Conservation (phyloP, 2,888 invertebrate species). For the Xylota segnis region DNA sequence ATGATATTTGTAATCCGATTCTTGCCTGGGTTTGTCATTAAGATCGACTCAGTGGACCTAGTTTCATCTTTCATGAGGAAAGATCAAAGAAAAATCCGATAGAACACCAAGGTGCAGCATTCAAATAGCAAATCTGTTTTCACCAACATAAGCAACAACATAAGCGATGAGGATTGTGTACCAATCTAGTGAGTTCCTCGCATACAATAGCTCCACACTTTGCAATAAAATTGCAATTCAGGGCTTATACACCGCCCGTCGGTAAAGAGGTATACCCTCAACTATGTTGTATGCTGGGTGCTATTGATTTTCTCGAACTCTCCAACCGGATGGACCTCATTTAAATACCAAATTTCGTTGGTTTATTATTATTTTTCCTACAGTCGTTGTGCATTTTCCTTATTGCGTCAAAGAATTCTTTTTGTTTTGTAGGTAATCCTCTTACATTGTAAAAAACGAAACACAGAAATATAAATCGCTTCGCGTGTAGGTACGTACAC, state of each 20-base stretch:
- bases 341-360: slow-evolving; percentile 66
- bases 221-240: slow-evolving; percentile 50
- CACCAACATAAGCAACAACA: slow-evolving; percentile 1
- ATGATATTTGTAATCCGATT: too few species aligned
- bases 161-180: slow-evolving; percentile 31
- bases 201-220: slow-evolving; percentile 8
- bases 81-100: neutral
- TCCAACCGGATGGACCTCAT: slow-evolving; percentile 65
- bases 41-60: too few species aligned
- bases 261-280: slow-evolving; percentile 14
- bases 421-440: slow-evolving; percentile 54
- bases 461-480: slow-evolving; percentile 42
- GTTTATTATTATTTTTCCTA: slow-evolving; percentile 11
- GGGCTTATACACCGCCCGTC: slow-evolving; percentile 52
- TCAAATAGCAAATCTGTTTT: neutral
- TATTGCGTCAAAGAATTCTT: slow-evolving; percentile 62
- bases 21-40: too few species aligned
- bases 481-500: slow-evolving; percentile 40
- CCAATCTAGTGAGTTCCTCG: slow-evolving; percentile 59
- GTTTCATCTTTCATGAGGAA: neutral
- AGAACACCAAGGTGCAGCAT: neutral
- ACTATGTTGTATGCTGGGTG: neutral
- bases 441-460: slow-evolving; percentile 65
- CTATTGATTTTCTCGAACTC: slow-evolving; percentile 71
- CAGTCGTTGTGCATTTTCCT: slow-evolving; percentile 56